phyloP scores from a whole-genome alignment of 2,888 invertebrate genomes.

The Toxonevra muliebris region DNA sequence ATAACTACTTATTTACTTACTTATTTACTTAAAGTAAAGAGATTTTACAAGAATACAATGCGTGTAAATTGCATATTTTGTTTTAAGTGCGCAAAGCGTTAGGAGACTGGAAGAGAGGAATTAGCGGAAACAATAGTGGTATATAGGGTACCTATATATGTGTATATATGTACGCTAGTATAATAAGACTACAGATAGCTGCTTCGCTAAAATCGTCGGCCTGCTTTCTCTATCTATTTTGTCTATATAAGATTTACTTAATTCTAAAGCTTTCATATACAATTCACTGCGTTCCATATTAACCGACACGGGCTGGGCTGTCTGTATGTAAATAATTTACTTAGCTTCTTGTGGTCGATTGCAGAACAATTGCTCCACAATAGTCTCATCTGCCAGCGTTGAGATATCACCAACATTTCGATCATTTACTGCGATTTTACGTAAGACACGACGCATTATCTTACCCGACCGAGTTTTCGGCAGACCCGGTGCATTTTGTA shows the following conservation, averaged over 20 bases:
- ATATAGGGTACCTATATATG: background rate
- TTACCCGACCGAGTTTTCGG: slow-evolving; percentile 98
- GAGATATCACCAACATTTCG: slow-evolving; percentile 91
- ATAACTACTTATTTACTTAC: background rate
- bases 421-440: slow-evolving; percentile 92
- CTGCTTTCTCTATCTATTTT: background rate
- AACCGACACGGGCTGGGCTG: background rate
- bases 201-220: no score
- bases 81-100: no score
- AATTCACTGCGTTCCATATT: slow-evolving; percentile 1
- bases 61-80: no score
- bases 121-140: background rate
- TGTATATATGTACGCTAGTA: background rate
- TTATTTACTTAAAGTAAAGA: background rate
- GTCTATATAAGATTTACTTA: background rate
- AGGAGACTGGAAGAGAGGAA: no score
- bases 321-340: slow-evolving; percentile 43
- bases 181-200: no score
- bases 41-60: background rate
- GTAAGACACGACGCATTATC: slow-evolving; percentile 94
- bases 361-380: slow-evolving; percentile 82
- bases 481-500: slow-evolving; percentile 92
- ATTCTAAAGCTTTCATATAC: background rate
- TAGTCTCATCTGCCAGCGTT: slow-evolving; percentile 91
- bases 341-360: slow-evolving; percentile 70